phyloP scores from a whole-genome alignment of 2,797 vertebrate genomes.

The Synaphobranchus kaupii region DNA sequence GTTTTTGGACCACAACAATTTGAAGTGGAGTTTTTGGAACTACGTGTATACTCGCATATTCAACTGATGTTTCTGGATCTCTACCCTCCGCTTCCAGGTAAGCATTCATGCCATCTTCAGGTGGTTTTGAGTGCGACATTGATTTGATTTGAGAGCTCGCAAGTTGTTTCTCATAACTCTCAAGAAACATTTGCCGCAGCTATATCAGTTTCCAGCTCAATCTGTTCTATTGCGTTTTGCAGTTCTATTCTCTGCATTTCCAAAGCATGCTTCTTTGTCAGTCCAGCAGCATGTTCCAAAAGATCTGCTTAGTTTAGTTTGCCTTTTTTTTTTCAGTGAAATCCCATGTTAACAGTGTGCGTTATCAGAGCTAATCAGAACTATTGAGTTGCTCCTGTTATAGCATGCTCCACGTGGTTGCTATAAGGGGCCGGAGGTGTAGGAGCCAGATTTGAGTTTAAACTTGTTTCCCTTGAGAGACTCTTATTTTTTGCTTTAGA shows the following conservation, averaged over 20 bases:
- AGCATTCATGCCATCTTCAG: background rate
- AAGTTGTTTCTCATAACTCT: background rate
- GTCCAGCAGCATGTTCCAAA: too few relatives aligned
- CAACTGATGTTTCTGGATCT: background rate
- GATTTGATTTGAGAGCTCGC: background rate
- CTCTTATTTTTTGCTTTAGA: too few relatives aligned
- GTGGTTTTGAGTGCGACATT: background rate
- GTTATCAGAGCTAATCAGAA: background rate
- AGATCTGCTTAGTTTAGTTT: too few relatives aligned
- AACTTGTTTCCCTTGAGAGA: too few relatives aligned
- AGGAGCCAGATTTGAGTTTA: too few relatives aligned
- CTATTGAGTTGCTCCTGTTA: constrained; percentile 76
- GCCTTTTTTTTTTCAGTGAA: background rate
- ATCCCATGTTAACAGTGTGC: background rate
- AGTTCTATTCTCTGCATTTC: too few relatives aligned
- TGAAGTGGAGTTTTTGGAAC: too few relatives aligned
- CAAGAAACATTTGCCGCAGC: background rate
- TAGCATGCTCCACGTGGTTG: too few relatives aligned
- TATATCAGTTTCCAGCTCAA: background rate
- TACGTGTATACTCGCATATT: background rate
- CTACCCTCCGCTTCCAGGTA: background rate
- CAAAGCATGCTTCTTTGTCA: too few relatives aligned
- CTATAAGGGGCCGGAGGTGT: too few relatives aligned
- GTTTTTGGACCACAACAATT: too few relatives aligned
- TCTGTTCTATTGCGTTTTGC: too few relatives aligned